Percentiles rank a stretch among this genome's conserved stretches.
These are phyloP conservation scores for Stichodactyla helianthus DNA, from an alignment of 64 coral and sea anemone genomes.

Conservation along the genomic window DNA sequence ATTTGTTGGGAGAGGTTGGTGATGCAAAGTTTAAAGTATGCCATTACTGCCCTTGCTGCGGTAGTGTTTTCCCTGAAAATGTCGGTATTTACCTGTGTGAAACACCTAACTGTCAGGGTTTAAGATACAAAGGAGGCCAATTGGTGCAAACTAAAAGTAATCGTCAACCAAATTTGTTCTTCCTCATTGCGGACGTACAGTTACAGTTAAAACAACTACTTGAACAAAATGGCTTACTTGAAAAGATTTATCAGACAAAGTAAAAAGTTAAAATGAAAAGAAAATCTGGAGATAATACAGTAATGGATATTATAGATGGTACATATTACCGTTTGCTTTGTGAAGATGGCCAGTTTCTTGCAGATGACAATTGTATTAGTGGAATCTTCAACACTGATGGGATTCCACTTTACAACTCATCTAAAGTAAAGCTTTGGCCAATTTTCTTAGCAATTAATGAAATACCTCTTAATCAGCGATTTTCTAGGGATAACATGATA, in stretches of 20 bases:
- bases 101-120: conserved; percentile 27
- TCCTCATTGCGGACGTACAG: too few species aligned
- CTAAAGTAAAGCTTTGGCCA: conserved; percentile 41
- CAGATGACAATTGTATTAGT: conserved; percentile 16
- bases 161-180: conserved; percentile 21
- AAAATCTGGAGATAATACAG: neutral
- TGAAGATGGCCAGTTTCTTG: conserved; percentile 33
- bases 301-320: conserved; percentile 27
- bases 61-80: conserved; percentile 22
- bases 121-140: conserved; percentile 21
- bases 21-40: conserved; percentile 27
- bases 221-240: conserved; percentile 41
- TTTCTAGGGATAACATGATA: conserved; percentile 47
- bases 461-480: conserved; percentile 20
- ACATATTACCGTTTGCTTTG: conserved; percentile 3
- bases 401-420: conserved; percentile 39
- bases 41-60: conserved; percentile 5
- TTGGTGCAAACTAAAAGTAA: conserved; percentile 16
- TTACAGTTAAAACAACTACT: conserved; percentile 39
- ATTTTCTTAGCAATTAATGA: conserved; percentile 48
- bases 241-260: conserved; percentile 21
- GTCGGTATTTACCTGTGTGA: conserved; percentile 2
- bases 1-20: conserved; percentile 18
- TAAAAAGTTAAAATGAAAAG: conserved; percentile 17
- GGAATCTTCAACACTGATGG: conserved; percentile 60